A percentile compares a stretch with the other conserved stretches of the same genome.
These are phyloP conservation scores for Hylaea fasciaria DNA, from an alignment of 2,888 invertebrate species.

Conservation along the genomic window DNA sequence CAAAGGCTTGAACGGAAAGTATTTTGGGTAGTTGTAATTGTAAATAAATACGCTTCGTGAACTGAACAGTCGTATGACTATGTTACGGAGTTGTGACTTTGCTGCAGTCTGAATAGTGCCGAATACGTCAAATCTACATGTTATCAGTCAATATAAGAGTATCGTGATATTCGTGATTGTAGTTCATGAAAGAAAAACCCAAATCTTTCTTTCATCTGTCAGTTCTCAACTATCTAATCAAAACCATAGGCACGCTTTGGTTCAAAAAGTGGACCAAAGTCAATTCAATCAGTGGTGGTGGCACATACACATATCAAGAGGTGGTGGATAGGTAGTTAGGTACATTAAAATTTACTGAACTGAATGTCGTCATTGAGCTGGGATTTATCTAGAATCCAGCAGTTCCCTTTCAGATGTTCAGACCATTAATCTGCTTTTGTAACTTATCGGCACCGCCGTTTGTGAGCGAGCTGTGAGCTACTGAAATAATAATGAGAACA, in stretches of 20 bases:
- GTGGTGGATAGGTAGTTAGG: neutral
- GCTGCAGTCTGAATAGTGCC: too few relatives aligned
- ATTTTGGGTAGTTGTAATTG: conserved; percentile 19
- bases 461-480: conserved; percentile 8
- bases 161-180: too few relatives aligned
- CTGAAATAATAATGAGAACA: conserved; percentile 33
- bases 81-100: neutral
- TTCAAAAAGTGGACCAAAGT: too few relatives aligned
- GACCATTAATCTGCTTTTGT: conserved; percentile 37
- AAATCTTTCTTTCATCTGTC: too few relatives aligned
- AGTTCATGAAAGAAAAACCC: too few relatives aligned
- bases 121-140: too few relatives aligned
- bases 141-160: too few relatives aligned
- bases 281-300: too few relatives aligned
- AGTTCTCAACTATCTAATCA: too few relatives aligned
- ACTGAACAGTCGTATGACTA: neutral
- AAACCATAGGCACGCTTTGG: too few relatives aligned
- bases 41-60: conserved; percentile 17
- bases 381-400: conserved; percentile 16
- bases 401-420: conserved; percentile 30
- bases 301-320: neutral
- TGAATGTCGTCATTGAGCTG: conserved; percentile 2
- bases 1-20: conserved; percentile 24
- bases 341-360: conserved; percentile 10
- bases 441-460: conserved; percentile 30